Evolutionary conservation across 92 coral and sea anemone genomes (phyloP).

Genomic region (Porites rus): DNA sequence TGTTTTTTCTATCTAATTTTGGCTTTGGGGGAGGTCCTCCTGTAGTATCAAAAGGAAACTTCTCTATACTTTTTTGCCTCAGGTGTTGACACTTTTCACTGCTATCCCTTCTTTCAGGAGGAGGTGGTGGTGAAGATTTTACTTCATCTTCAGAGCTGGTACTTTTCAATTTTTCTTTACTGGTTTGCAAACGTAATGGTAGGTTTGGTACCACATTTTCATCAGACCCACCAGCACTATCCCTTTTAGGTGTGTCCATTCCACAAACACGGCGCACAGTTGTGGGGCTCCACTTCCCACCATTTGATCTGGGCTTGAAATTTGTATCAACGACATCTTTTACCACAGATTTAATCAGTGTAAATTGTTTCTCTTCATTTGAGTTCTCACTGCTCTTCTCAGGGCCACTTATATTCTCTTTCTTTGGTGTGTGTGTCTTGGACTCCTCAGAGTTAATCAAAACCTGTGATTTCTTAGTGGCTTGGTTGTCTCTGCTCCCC

Average conservation of each 20-base stretch:
- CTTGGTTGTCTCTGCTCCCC: slow-evolving; percentile 7
- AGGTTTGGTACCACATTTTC: slow-evolving; percentile 58
- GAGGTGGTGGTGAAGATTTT: slow-evolving; percentile 66
- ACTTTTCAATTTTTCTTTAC: slow-evolving; percentile 19
- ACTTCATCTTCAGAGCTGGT: slow-evolving; percentile 25
- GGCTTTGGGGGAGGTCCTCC: slow-evolving; percentile 85
- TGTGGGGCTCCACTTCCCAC: slow-evolving; percentile 80
- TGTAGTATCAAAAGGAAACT: slow-evolving; percentile 48
- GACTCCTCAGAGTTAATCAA: slow-evolving; percentile 31
- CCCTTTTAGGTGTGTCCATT: slow-evolving; percentile 69
- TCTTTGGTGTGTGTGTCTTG: slow-evolving; percentile 50
- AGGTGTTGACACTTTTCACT: slow-evolving; percentile 63
- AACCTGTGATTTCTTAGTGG: not conserved
- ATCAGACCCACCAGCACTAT: slow-evolving; percentile 2
- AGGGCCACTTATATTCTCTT: slow-evolving; percentile 64
- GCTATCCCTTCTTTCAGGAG: slow-evolving; percentile 74
- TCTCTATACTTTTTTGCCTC: slow-evolving; percentile 67
- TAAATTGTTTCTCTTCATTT: slow-evolving; percentile 36
- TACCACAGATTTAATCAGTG: slow-evolving; percentile 66
- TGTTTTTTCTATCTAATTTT: slow-evolving; percentile 82
- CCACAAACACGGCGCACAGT: slow-evolving; percentile 94
- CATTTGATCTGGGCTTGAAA: slow-evolving; percentile 55
- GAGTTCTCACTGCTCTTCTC: slow-evolving; percentile 61
- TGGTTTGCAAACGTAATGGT: slow-evolving; percentile 56
- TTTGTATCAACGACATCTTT: slow-evolving; percentile 75